A percentile compares a stretch with the other conserved stretches of the same genome.
Conservation (phyloP, 1,140 invertebrate genomes). For the Augochlora pura region DNA sequence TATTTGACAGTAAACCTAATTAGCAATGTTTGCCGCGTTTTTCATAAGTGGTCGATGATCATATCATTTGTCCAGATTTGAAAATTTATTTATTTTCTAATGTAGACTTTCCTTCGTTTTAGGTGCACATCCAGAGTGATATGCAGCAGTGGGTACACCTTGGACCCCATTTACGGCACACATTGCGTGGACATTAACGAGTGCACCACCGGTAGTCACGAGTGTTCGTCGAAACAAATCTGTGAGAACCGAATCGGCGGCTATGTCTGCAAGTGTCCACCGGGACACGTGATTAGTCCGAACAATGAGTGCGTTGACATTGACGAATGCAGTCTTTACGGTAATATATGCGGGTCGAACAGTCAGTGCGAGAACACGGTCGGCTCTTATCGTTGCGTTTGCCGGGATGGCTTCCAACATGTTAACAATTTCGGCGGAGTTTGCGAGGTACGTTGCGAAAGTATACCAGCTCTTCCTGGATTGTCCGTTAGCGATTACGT, state of each 20-base stretch:
- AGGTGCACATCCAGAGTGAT: constrained; percentile 82
- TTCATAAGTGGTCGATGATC: no score
- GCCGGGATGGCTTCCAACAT: constrained; percentile 86
- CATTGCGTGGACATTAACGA: constrained; percentile 86
- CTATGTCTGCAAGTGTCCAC: constrained; percentile 88
- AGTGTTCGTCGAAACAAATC: constrained; percentile 85
- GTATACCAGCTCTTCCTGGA: no score
- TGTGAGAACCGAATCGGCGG: constrained; percentile 89
- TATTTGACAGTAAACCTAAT: no score
- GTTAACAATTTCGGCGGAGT: constrained; percentile 75
- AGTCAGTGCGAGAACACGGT: constrained; percentile 82
- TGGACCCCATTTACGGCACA: constrained; percentile 70
- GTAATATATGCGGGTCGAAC: constrained; percentile 67
- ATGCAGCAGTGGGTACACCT: constrained; percentile 89
- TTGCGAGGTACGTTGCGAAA: constrained; percentile 71
- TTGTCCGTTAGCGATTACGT: no score
- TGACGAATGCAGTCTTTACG: constrained; percentile 83
- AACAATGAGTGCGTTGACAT: constrained; percentile 82
- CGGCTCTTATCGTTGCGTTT: constrained; percentile 83
- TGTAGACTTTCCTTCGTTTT: background rate
- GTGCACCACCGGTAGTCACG: constrained; percentile 84
- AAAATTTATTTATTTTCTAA: no score
- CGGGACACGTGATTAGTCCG: constrained; percentile 73
- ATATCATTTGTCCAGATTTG: no score
- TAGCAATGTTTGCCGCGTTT: no score